A percentile compares a stretch with the other conserved stretches of the same genome.
phyloP scores from a whole-genome alignment of 1,140 invertebrate species.

The honey bee (Apis mellifera) region DNA sequence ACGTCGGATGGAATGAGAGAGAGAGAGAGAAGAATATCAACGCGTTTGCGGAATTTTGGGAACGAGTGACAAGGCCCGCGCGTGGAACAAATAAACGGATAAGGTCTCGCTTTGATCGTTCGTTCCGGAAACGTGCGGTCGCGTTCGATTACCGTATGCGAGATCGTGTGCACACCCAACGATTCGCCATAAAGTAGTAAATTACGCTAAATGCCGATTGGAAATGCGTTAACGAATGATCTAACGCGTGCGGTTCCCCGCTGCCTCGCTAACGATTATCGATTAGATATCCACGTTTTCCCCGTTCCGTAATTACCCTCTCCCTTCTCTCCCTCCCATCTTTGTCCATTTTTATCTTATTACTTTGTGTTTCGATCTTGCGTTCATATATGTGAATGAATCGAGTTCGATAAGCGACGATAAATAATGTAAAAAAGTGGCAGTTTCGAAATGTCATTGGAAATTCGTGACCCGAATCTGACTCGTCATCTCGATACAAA shows the following conservation, averaged over 20 bases:
- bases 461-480: no score
- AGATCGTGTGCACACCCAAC: slow-evolving; percentile 17
- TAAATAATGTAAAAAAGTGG: no score
- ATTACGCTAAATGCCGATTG: slow-evolving; percentile 47
- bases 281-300: not conserved
- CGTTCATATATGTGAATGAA: no score
- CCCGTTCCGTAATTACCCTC: no score
- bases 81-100: slow-evolving; percentile 54
- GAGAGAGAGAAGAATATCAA: no score
- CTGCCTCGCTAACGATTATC: slow-evolving; percentile 20
- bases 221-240: slow-evolving; percentile 54
- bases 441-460: no score
- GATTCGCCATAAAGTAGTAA: slow-evolving; percentile 56
- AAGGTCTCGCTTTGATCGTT: slow-evolving; percentile 58
- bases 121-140: slow-evolving; percentile 42
- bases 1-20: no score
- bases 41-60: not conserved
- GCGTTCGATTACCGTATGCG: slow-evolving; percentile 32
- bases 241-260: slow-evolving; percentile 12
- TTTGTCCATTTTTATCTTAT: slow-evolving; percentile 6
- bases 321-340: no score
- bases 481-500: no score
- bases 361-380: no score
- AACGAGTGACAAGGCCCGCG: slow-evolving; percentile 12
- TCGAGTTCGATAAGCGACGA: no score